Percentiles rank a stretch among this genome's conserved stretches.
These are phyloP conservation scores for Gallinago solitaria DNA, from an alignment of 2,797 vertebrate genomes.

Conservation along the genomic window DNA sequence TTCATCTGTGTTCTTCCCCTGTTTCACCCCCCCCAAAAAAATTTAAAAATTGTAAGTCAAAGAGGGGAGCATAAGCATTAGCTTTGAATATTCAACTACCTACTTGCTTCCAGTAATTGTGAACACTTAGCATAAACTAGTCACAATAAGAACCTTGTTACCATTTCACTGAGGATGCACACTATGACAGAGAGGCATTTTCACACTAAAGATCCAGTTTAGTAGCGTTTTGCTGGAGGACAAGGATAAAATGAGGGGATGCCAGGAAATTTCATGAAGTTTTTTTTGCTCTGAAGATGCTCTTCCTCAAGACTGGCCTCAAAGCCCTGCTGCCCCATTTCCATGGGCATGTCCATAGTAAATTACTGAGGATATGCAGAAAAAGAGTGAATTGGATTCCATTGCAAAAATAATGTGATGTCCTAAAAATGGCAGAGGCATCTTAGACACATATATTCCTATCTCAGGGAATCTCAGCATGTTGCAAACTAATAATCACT, in stretches of 20 bases:
- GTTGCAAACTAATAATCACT: neutral
- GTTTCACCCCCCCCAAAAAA: neutral
- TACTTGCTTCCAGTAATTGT: neutral
- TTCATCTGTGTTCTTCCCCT: neutral
- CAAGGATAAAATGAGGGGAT: neutral
- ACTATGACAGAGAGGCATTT: neutral
- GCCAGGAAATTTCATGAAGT: neutral
- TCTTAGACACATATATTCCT: neutral
- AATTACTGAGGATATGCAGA: neutral
- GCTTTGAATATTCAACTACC: neutral
- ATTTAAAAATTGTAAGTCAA: neutral
- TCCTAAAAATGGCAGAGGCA: neutral
- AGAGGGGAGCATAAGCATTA: neutral
- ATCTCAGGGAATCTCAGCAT: neutral
- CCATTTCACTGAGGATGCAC: neutral
- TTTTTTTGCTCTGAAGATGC: neutral
- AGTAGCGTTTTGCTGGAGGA: neutral
- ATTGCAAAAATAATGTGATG: neutral
- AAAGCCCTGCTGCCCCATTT: neutral
- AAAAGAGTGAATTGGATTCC: neutral
- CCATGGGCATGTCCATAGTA: fast-evolving
- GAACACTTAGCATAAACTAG: neutral
- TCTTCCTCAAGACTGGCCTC: neutral
- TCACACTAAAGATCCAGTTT: neutral
- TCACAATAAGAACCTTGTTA: neutral